Evolutionary conservation across 2,113 vertebrate species (phyloP).

Genomic region (Trichomycterus rosablanca): DNA sequence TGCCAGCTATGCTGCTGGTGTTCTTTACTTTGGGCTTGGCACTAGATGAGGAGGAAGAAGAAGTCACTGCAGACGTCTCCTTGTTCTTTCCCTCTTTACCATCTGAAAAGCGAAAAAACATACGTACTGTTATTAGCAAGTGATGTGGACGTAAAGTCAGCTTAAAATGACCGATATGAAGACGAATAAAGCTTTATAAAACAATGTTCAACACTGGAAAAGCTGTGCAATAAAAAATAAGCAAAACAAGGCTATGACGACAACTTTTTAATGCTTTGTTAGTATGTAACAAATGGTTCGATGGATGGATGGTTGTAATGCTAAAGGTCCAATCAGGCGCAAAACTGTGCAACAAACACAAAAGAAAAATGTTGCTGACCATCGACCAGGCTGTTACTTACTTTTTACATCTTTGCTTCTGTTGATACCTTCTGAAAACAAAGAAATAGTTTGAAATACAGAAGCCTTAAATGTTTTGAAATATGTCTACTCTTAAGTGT

Average conservation of each 20-base stretch:
- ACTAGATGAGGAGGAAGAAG: conserved; percentile 49
- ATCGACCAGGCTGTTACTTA: conserved; percentile 60
- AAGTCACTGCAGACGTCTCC: conserved; percentile 43
- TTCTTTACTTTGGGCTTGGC: conserved; percentile 55
- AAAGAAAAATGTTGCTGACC: conserved; percentile 20
- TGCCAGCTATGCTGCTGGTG: conserved; percentile 67
- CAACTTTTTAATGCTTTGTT: not conserved
- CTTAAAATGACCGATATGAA: not conserved
- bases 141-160: not conserved
- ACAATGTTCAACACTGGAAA: no score
- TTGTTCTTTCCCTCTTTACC: conserved; percentile 73
- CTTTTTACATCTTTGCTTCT: conserved; percentile 70
- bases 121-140: not conserved
- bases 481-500: no score
- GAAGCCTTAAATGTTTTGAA: conserved; percentile 6
- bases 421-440: conserved; percentile 74
- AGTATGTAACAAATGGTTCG: not conserved
- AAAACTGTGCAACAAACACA: conserved; percentile 27
- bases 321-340: conserved; percentile 5
- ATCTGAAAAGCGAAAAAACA: conserved; percentile 54
- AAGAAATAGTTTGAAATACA: conserved; percentile 56
- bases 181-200: not conserved
- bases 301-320: conserved; percentile 12
- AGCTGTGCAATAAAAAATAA: conserved; percentile 26
- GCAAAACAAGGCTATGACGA: conserved; percentile 17